A percentile compares a stretch with the other conserved stretches of the same genome.
Conservation (phyloP, 2,113 vertebrate species). For the Dasyornis broadbenti region DNA sequence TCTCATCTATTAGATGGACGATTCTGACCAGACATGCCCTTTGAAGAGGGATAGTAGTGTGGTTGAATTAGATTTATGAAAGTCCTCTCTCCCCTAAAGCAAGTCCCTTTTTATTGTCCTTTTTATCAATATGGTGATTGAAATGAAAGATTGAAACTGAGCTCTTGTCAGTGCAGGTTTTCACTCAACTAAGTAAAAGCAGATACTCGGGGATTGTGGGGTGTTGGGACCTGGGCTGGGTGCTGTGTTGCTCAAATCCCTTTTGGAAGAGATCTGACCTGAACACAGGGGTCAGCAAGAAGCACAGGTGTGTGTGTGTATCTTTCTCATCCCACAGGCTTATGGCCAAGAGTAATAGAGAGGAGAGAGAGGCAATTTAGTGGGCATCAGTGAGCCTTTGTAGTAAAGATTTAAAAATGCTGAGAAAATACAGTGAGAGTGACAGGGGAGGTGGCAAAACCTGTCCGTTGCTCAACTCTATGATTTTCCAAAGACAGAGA, state of each 20-base stretch:
- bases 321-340: background rate
- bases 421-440: background rate
- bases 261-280: background rate
- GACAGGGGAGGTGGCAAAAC: background rate
- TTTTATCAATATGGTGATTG: background rate
- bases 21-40: background rate
- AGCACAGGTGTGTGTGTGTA: fast-evolving
- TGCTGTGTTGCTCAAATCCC: background rate
- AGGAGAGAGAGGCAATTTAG: background rate
- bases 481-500: background rate
- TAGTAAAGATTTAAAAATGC: background rate
- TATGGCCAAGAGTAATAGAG: background rate
- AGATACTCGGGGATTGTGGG: background rate
- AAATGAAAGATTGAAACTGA: background rate
- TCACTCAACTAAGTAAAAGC: background rate
- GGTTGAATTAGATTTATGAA: background rate
- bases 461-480: background rate
- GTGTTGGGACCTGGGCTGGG: background rate
- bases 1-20: background rate
- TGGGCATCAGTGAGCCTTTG: background rate
- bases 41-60: background rate
- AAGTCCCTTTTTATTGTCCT: background rate
- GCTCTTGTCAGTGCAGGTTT: background rate
- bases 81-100: background rate
- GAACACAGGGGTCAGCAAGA: background rate